These are phyloP conservation scores for Poecilia gillii DNA, from an alignment of 2,797 vertebrate genomes.

Conservation along the genomic window DNA sequence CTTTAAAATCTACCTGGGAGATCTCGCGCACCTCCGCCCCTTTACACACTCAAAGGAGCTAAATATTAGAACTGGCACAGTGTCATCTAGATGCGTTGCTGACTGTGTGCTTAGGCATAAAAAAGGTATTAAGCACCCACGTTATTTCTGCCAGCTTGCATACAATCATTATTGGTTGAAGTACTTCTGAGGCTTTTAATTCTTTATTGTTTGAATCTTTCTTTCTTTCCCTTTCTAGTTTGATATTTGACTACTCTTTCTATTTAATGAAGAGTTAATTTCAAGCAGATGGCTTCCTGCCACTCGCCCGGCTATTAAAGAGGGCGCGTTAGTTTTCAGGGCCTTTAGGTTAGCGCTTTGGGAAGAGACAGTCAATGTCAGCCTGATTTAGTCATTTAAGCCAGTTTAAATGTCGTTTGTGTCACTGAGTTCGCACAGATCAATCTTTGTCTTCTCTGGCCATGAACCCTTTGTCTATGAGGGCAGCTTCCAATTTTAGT, in stretches of 20 bases:
- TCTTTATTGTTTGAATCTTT: background rate
- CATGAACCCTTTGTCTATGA: background rate
- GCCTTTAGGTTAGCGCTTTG: background rate
- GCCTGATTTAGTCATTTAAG: background rate
- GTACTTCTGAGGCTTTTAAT: background rate
- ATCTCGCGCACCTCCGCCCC: slow-evolving; percentile 16
- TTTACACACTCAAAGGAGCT: background rate
- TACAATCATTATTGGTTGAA: background rate
- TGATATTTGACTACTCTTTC: background rate
- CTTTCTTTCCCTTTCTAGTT: background rate
- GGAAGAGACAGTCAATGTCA: background rate
- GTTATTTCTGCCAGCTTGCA: background rate
- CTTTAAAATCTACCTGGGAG: slow-evolving; percentile 50
- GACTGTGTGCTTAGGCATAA: background rate
- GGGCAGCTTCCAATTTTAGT: background rate
- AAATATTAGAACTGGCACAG: background rate
- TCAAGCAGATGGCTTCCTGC: background rate
- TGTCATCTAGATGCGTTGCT: background rate
- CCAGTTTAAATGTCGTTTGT: background rate
- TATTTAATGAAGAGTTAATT: background rate
- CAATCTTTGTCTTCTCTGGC: background rate
- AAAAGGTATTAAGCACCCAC: background rate
- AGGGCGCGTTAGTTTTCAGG: background rate
- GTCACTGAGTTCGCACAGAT: background rate
- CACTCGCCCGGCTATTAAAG: background rate